Evolutionary conservation across 2,888 invertebrate genomes (phyloP), one percentile per base, ranked within the genome.

Genomic region (Lasioglossum oenotherae): DNA sequence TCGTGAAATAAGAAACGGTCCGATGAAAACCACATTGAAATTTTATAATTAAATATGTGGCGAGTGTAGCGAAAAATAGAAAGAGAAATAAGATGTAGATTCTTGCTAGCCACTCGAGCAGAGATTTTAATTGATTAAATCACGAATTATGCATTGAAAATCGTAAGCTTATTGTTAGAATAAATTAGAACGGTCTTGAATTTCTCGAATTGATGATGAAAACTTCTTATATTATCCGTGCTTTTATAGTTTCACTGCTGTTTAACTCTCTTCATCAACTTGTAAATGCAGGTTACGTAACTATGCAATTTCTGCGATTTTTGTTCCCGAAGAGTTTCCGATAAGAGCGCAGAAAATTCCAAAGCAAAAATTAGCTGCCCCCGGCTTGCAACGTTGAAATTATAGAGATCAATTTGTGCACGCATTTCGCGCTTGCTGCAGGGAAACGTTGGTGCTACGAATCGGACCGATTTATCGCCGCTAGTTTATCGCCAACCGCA

Each of bases 381-480:
- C 31, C 31, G 8, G 16, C 64, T 31, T 35, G 64, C 64, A 35
- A 31, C 64, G 64, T 31, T 19, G 57, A 31, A 64, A 64, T 64
- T 64, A 64, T 2, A 64, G 31, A 64, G 64, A 64, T 64, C 31
- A 35, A 64, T 31, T 64, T 64, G 64, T 64, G 64, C 31, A 16
- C 64, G 64, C 31, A 8, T 64, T 64, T 64, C 19, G 46, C 67
- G 67, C 73, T 72, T 69, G 73, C 67, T 27, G 46, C 35, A 27
- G 76, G 77, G 72, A 87, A 85, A 78, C 80, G 76, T 81, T 79
- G 86, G 86, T 87, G 84, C 76, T 71, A 67, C 88, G 83, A 90
- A 89, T 89, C 84, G 67, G 27, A 75, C 64, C 84, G 91, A 91
- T 90, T 90, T 90, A 91, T 90, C 87, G 91, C 77, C 83, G 80